Conservation (phyloP, 2,113 vertebrate species). For the Anthoscopus minutus region DNA sequence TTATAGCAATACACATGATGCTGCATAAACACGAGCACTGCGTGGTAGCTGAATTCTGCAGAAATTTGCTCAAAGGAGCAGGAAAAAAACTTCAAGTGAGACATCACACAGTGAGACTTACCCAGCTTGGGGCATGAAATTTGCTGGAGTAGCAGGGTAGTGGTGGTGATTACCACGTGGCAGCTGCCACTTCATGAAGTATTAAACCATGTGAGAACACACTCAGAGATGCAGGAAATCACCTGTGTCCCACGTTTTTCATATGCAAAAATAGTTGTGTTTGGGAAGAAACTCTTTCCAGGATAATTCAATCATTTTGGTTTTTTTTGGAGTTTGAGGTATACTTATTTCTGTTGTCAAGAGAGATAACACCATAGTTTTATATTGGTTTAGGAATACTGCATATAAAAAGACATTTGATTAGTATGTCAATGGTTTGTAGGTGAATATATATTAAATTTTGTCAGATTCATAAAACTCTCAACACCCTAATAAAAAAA, state of each 20-base stretch:
- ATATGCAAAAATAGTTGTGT: neutral
- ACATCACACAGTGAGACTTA: neutral
- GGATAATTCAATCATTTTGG: fast-evolving
- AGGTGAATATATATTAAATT: neutral
- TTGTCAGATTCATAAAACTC: neutral
- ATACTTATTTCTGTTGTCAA: neutral
- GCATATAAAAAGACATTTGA: neutral
- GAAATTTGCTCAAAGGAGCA: neutral
- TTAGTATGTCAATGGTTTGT: neutral
- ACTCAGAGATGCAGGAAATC: neutral
- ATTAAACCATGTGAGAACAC: neutral
- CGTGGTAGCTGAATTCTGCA: neutral
- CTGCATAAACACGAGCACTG: neutral
- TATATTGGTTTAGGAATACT: neutral
- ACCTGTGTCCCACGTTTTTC: neutral
- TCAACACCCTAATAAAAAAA: neutral
- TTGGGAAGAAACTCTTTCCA: neutral
- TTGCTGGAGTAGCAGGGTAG: neutral
- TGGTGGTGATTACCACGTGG: fast-evolving
- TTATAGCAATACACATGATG: neutral
- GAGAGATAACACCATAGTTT: neutral
- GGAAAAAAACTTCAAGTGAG: neutral
- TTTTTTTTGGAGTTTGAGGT: neutral
- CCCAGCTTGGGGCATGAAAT: fast-evolving
- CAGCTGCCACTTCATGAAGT: neutral